Evolutionary conservation across 2,888 invertebrate species (phyloP).

Genomic region (Drosophila phalerata): DNA sequence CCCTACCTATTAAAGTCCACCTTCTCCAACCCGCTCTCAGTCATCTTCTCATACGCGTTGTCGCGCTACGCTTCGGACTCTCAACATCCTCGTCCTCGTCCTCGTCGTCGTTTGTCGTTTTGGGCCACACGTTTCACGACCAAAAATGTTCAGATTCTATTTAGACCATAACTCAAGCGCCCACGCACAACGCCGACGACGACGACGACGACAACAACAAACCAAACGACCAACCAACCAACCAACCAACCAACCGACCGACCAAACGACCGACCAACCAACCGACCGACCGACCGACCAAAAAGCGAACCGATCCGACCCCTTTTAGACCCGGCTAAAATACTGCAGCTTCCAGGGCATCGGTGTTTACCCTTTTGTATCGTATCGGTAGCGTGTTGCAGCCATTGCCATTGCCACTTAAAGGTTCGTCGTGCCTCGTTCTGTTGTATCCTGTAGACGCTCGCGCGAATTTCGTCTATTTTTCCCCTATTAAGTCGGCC

Average conservation of each 20-base stretch:
- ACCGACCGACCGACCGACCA: slow-evolving; percentile 21
- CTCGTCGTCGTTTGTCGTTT: slow-evolving; percentile 23
- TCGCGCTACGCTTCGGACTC: slow-evolving; percentile 26
- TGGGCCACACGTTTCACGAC: slow-evolving; percentile 29
- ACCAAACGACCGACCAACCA: slow-evolving; percentile 8
- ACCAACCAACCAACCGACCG: slow-evolving; percentile 8
- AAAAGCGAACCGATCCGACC: slow-evolving; percentile 24
- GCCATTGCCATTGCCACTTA: slow-evolving; percentile 62
- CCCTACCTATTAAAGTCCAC: neutral
- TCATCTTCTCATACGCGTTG: neutral
- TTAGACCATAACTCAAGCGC: slow-evolving; percentile 66
- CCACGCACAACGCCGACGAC: slow-evolving; percentile 35
- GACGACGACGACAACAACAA: slow-evolving; percentile 7
- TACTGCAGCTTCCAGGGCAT: slow-evolving; percentile 32
- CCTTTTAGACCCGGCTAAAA: slow-evolving; percentile 14
- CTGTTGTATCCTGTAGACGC: slow-evolving; percentile 13
- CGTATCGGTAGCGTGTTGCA: slow-evolving; percentile 36
- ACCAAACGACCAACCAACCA: slow-evolving; percentile 11
- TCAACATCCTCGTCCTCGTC: slow-evolving; percentile 1
- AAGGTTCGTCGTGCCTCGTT: slow-evolving; percentile 55
- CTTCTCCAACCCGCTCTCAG: neutral
- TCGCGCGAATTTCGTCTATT: slow-evolving; percentile 7
- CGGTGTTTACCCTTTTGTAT: slow-evolving; percentile 54
- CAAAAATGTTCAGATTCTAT: slow-evolving; percentile 65
- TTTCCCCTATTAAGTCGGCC: neutral